Evolutionary conservation across 2,113 vertebrate species (phyloP), one percentile per base, ranked within the genome.

Genomic region (Kryptolebias marmoratus): DNA sequence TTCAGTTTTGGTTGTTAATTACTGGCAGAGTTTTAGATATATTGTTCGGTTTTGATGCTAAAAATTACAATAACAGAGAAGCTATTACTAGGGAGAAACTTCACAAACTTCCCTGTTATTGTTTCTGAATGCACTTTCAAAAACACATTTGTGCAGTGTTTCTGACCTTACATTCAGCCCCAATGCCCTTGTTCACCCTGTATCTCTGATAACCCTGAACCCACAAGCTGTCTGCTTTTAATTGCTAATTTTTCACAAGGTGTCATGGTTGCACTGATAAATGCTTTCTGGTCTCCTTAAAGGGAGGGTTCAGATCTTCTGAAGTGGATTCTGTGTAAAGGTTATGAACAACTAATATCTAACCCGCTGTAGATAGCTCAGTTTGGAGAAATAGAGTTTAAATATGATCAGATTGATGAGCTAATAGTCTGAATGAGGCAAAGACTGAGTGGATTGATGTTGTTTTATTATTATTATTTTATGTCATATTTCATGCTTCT

Each of bases 231-330:
- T 65, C 49, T 67, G 30, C 63, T 63, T 77, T 56, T 68, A 71
- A 76, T 71, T 81, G 64, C 75, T 18, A 27, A 44, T 77, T 50
- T 71, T 59, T 74, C 28, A 80, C 48, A 27, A 39, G 30, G 53
- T 68, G 39, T 65, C 48, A 28, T 62, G 68, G 76, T 80, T 63
- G 55, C 11, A 47, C 42, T 62, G 50, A 75, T 14, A 65, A 48
- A 68, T 30, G 15, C 58, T 72, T 36, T 69, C 61, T 55, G 14
- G 36, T 48, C 9, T 42, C 39, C 4, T 42, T 42, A 36, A 36
- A 36, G 7, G 32, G 32, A 36, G 3, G 32, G 10, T 10, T 42
- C 39, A 42, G 5, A 42, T 42, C 39, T 42, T 10, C 10, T 42
- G 9, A 42, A 10, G 39, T 42, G 39, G 8, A 42, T 8, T 36